Percentiles rank a stretch among this genome's conserved stretches.
phyloP scores from a whole-genome alignment of 1,140 invertebrate species.

The Zeugodacus cucurbitae region DNA sequence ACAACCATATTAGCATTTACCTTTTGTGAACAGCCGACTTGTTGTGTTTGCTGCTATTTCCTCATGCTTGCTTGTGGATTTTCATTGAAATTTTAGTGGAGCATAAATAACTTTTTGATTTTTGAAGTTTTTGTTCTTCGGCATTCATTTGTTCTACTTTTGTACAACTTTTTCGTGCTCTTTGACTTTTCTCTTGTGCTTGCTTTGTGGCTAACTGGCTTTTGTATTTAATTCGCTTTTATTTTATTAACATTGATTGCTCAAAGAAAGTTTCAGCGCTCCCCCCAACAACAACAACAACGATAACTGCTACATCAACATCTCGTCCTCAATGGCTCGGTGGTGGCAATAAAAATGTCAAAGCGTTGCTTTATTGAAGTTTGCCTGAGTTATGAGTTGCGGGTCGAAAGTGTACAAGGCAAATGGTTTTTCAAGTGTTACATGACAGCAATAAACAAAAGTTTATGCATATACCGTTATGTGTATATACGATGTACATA shows the following conservation, averaged over 20 bases:
- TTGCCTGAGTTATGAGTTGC: conserved; percentile 4
- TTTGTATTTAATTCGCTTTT: not conserved
- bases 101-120: conserved; percentile 28
- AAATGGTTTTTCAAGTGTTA: conserved; percentile 20
- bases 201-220: not conserved
- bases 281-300: no score
- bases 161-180: not conserved
- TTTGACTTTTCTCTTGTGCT: not conserved
- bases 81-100: conserved; percentile 11
- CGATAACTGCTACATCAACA: no score
- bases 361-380: conserved; percentile 14
- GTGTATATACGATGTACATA: no score
- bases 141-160: not conserved
- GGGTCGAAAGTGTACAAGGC: not conserved
- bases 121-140: not conserved
- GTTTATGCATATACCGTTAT: not conserved
- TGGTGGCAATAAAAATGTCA: conserved; percentile 16
- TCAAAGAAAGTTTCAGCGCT: conserved; percentile 12
- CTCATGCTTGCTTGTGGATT: not conserved
- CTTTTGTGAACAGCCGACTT: not conserved
- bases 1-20: not conserved
- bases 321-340: not conserved
- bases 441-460: not conserved
- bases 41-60: not conserved
- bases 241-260: conserved; percentile 25